Evolutionary conservation across 2,113 vertebrate species (phyloP).

Genomic region (Podocnemis expansa): DNA sequence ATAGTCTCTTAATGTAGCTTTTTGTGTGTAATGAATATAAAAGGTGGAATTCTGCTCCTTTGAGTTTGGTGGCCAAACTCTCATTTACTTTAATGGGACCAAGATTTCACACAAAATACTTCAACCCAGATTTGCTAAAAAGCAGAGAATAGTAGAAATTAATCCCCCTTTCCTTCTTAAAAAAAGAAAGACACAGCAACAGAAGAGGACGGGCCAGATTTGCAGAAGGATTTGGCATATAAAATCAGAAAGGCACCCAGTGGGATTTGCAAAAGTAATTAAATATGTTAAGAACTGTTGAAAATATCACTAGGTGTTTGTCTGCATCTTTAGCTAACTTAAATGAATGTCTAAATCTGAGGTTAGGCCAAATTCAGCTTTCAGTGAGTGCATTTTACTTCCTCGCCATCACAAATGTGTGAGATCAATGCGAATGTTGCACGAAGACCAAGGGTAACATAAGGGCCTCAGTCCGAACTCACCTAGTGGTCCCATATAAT

Average conservation of each 20-base stretch:
- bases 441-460: neutral
- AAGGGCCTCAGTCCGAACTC: neutral
- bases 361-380: neutral
- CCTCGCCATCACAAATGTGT: neutral
- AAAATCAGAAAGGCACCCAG: neutral
- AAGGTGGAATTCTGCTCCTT: neutral
- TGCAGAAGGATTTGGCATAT: neutral
- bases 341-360: neutral
- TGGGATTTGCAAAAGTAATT: neutral
- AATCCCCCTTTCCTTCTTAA: neutral
- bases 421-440: neutral
- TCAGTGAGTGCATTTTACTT: neutral
- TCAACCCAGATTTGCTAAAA: neutral
- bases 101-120: neutral
- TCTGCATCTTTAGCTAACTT: neutral
- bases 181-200: neutral
- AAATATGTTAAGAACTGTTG: neutral
- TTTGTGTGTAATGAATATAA: too few relatives aligned
- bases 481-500: neutral
- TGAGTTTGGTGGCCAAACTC: neutral
- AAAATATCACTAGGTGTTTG: neutral
- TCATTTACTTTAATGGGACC: neutral
- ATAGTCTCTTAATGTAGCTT: too few relatives aligned
- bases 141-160: neutral
- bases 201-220: neutral